Base-by-base conservation (phyloP, 2,797 vertebrate species). In the Lepidocolaptes lacrymiger region DNA sequence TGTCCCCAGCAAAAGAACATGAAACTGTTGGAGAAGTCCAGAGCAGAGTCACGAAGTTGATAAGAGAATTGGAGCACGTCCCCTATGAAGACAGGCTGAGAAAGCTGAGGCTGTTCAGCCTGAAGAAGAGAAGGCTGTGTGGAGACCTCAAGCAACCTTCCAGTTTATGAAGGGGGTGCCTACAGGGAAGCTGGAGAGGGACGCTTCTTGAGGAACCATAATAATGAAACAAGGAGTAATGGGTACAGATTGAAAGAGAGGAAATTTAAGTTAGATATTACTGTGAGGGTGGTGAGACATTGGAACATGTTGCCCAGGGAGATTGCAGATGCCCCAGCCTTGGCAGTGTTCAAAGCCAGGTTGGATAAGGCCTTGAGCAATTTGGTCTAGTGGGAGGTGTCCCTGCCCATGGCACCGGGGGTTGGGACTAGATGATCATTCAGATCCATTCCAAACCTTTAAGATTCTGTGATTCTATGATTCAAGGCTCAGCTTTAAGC, bases 321-420 rank as follows among this genome's bases (percentile, higher is more conserved):
- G 10, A 4, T 8, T 61, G 24, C 14, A 7, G 10, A 7, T 61
- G 7, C 21, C 18, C 8, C 39, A 67, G 27, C 21, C 10, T 12
- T 52, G 44, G 13, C 23, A 39, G 43, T 5, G 7, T 39, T 67
- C 34, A 80, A 67, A 73, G 44, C 52, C 44, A 44, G 24, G 28
- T 11, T 63, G 39, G 39, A 63, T 30, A 66, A 58, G 30, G 34
- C 24, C 9, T 37, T 32, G 20, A 43, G 10, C 8, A 48, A 9
- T 22, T 41, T 61, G 21, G 12, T 61, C 34, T 54, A 48, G 62
- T 54, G 46, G 30, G 32, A 61, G 6, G 15, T 61, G 39, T 75
- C 39, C 22, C 30, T 61, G 14, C 37, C 39, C 30, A 41, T 23
- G 13, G 14, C 7, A 32, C 7, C 0, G 1, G 14, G 2, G 21